Base-by-base conservation (phyloP, 2,888 invertebrate species). In the Stramonita haemastoma region DNA sequence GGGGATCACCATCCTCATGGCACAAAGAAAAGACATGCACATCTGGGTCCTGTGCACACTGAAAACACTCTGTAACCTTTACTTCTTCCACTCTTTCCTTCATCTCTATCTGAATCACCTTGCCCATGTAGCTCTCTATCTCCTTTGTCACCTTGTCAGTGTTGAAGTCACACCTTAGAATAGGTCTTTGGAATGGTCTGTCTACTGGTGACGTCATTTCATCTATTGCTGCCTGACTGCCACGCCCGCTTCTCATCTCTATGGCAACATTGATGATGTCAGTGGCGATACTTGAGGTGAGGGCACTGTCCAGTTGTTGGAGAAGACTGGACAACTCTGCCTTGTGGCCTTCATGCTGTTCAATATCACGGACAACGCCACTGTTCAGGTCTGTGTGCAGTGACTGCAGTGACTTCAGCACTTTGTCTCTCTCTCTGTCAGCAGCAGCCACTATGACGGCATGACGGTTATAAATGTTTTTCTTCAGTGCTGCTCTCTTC, bases 401-500 rank as follows among this genome's bases (percentile, higher is more conserved):
- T n/a, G n/a, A n/a, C n/a, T n/a, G n/a, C n/a, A n/a, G n/a, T n/a
- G n/a, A n/a, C n/a, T n/a, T 19, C 66, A 32, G 77, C 34, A 57
- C 88, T n/a, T 81, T 19, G 8, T 88, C 81, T 46, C n/a, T 88
- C 17, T 81, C 26, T 57, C 0, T 36, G 34, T 89, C 60, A 29
- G 26, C 32, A 29, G 86, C 89, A 26, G 29, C 36, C 57, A 79
- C 79, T n/a, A 79, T 36, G 6, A 29, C 5, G 17, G 15, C 29
- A 15, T 89, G 6, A n/a, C 73, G 22, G 32, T 84, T n/a, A 11
- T 77, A 32, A 32, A 56, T 81, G 32, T 79, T 60, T 60, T 60
- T 34, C 36, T 60, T 87, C 32, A 32, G 1, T 81, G 29, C 34
- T 6, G 32, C 81, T 94, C n/a, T n/a, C n/a, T n/a, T n/a, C n/a